Evolutionary conservation across 2,888 invertebrate species (phyloP).

Genomic region (Brenthis ino): DNA sequence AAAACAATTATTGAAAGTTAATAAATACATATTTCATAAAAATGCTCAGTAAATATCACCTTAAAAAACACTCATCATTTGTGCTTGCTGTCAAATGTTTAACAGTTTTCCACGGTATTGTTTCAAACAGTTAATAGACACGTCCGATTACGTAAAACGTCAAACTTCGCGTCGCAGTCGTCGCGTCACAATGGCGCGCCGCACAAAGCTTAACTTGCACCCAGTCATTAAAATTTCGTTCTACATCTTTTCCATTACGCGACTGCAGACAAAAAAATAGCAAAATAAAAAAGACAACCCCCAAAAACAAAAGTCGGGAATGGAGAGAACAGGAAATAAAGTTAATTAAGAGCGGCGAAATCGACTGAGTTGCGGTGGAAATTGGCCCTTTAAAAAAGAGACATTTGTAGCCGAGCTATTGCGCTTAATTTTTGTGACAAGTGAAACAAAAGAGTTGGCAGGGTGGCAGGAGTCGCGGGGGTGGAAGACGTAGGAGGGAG

Average conservation of each 20-base stretch:
- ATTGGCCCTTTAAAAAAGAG: constrained; percentile 81
- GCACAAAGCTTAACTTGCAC: constrained; percentile 77
- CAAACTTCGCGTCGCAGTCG: constrained; percentile 63
- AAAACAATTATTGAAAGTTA: no score
- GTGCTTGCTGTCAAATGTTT: constrained; percentile 20
- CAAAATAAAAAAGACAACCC: constrained; percentile 74
- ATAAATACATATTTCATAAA: no score
- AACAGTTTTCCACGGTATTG: constrained; percentile 47
- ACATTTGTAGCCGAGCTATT: constrained; percentile 81
- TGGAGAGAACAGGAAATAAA: constrained; percentile 81
- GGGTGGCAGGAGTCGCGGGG: constrained; percentile 56
- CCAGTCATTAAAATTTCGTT: constrained; percentile 81
- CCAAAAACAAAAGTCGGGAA: constrained; percentile 78
- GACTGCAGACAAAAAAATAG: constrained; percentile 80
- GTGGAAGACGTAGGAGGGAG: constrained; percentile 44
- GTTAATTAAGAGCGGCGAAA: constrained; percentile 82
- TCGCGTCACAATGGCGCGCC: constrained; percentile 66
- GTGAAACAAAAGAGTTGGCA: constrained; percentile 81
- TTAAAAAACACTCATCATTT: constrained; percentile 19
- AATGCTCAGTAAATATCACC: neutral
- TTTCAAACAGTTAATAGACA: constrained; percentile 60
- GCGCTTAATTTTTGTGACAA: constrained; percentile 83
- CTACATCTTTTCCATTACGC: constrained; percentile 81
- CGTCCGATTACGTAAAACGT: constrained; percentile 64
- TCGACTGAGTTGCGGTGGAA: constrained; percentile 82